Conservation (phyloP, 2,888 invertebrate species). For the Celastrina argiolus region DNA sequence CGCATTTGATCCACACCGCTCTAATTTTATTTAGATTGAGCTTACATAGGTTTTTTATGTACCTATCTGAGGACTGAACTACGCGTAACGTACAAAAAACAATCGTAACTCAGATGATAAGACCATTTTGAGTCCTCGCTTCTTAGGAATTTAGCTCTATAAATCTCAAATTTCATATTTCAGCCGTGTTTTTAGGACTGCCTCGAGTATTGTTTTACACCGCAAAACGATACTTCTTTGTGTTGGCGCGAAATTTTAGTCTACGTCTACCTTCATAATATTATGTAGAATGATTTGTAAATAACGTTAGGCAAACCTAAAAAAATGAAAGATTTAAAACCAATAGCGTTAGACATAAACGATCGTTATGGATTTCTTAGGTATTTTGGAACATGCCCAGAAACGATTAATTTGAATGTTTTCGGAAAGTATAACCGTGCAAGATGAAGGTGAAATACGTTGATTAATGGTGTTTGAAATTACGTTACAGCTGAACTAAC, state of each 20-base stretch:
- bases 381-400: slow-evolving; percentile 32
- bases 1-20: no score
- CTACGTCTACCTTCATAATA: no score
- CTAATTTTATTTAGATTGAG: no score
- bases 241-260: no score
- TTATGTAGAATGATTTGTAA: no score
- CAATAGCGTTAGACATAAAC: slow-evolving; percentile 8
- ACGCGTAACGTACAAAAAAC: no score
- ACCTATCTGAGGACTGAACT: no score
- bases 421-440: slow-evolving; percentile 23
- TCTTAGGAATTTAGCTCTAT: background rate
- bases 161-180: background rate
- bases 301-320: background rate
- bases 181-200: background rate
- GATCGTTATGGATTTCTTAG: slow-evolving; percentile 3
- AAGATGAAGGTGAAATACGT: slow-evolving; percentile 23
- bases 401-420: slow-evolving; percentile 30
- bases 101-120: background rate
- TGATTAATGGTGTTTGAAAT: slow-evolving; percentile 26
- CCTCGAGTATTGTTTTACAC: background rate
- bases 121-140: background rate
- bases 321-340: background rate
- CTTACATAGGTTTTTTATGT: no score
- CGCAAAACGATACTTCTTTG: no score
- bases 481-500: slow-evolving; percentile 20